Evolutionary conservation across 2,113 vertebrate genomes (phyloP).

Genomic region (Mixornis gularis): DNA sequence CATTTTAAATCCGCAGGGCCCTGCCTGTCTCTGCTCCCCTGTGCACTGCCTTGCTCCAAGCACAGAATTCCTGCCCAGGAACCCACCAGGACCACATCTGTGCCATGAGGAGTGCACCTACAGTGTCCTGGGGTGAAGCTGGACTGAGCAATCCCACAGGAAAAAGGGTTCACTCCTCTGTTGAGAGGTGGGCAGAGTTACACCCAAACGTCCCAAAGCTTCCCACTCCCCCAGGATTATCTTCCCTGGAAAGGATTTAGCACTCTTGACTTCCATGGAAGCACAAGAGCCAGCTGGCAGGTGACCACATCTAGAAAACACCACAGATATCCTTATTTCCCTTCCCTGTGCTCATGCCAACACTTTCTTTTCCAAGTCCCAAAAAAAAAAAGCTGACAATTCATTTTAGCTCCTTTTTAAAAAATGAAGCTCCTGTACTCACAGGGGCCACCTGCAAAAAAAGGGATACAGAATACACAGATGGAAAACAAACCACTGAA

Average conservation of each 20-base stretch:
- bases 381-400: background rate
- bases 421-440: background rate
- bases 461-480: background rate
- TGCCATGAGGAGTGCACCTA: fast-evolving
- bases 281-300: background rate
- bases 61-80: background rate
- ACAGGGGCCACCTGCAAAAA: background rate
- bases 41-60: background rate
- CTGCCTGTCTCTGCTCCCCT: background rate
- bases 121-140: fast-evolving
- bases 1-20: background rate
- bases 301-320: background rate
- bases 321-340: background rate
- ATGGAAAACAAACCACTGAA: background rate
- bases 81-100: background rate
- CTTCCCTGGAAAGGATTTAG: background rate
- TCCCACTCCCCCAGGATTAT: fast-evolving
- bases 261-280: background rate
- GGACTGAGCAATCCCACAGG: background rate
- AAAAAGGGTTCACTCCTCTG: background rate
- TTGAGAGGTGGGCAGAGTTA: fast-evolving
- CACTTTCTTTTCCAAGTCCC: too few relatives aligned
- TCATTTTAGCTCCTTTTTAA: background rate
- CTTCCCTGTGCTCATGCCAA: background rate
- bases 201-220: background rate